Percentiles rank a stretch among this genome's conserved stretches.
These are phyloP conservation scores for Dysmachus trigonus DNA, from an alignment of 2,888 invertebrate species.

Conservation along the genomic window DNA sequence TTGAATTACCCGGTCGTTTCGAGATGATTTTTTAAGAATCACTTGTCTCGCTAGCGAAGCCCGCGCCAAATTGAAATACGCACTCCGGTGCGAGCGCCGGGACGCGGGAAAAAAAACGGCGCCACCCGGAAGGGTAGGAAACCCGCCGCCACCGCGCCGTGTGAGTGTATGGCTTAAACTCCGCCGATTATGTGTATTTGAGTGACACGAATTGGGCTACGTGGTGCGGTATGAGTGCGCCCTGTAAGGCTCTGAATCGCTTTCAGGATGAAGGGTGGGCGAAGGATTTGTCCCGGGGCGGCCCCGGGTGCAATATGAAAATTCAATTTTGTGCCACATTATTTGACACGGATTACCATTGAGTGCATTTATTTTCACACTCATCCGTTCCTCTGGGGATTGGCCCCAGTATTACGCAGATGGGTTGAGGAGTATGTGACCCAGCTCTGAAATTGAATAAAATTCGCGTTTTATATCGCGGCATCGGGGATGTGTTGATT, in stretches of 20 bases:
- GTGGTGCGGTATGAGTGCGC: background rate
- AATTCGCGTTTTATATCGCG: conserved; percentile 46
- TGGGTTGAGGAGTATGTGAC: background rate
- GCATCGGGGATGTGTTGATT: conserved; percentile 33
- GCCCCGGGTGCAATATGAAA: conserved; percentile 57
- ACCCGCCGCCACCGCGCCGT: background rate
- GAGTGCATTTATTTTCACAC: conserved; percentile 40
- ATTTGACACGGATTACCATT: conserved; percentile 45
- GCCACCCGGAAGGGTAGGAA: conserved; percentile 16
- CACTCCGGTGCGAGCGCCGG: background rate
- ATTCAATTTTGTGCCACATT: conserved; percentile 63
- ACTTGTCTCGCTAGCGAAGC: conserved; percentile 29
- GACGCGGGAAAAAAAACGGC: conserved; percentile 9
- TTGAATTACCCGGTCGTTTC: background rate
- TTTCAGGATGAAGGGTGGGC: background rate
- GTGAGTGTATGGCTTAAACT: conserved; percentile 40
- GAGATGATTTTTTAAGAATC: conserved; percentile 45
- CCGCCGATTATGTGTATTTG: conserved; percentile 49
- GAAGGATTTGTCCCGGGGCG: conserved; percentile 43
- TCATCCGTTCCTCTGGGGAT: conserved; percentile 10
- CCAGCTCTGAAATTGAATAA: conserved; percentile 48
- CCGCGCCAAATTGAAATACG: conserved; percentile 27
- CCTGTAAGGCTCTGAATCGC: background rate
- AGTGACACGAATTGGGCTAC: conserved; percentile 44
- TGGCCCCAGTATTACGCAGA: background rate